phyloP scores from a whole-genome alignment of 2,797 vertebrate genomes.

The Parambassis ranga region DNA sequence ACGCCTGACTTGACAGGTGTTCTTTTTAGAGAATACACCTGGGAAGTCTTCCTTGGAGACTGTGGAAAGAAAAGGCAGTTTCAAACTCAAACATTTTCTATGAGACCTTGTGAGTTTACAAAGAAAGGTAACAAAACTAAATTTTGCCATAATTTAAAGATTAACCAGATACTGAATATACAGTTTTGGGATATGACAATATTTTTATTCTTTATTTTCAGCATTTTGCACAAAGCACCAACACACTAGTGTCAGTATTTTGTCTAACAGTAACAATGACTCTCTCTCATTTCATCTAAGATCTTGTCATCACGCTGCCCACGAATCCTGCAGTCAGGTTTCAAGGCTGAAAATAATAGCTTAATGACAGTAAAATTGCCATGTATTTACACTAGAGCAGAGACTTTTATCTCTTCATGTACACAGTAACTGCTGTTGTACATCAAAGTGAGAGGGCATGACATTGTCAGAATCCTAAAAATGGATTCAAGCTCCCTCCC shows the following conservation, averaged over 20 bases:
- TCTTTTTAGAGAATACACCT: no score
- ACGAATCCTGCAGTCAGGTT: constrained; percentile 16
- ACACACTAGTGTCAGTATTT: neutral
- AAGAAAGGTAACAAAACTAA: no score
- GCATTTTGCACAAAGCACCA: no score
- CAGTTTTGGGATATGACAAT: no score
- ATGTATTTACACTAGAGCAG: neutral
- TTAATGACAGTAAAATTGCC: constrained; percentile 42
- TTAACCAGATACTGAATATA: no score
- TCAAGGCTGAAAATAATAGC: constrained; percentile 28
- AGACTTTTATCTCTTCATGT: neutral
- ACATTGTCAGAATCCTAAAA: constrained; percentile 66
- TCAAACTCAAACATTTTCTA: no score
- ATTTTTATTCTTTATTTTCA: neutral
- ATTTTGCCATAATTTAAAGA: no score
- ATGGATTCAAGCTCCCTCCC: constrained; percentile 49
- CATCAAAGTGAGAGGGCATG: constrained; percentile 49
- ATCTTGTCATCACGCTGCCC: constrained; percentile 11
- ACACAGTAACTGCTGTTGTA: neutral
- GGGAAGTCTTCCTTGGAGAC: no score
- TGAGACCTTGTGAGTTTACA: no score
- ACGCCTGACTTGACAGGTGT: no score
- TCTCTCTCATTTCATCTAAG: neutral
- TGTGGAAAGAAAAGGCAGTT: no score
- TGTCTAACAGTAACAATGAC: neutral